A percentile compares a stretch with the other conserved stretches of the same genome.
Evolutionary conservation across 2,797 vertebrate species (phyloP).

Genomic region (Sebastolobus alascanus): DNA sequence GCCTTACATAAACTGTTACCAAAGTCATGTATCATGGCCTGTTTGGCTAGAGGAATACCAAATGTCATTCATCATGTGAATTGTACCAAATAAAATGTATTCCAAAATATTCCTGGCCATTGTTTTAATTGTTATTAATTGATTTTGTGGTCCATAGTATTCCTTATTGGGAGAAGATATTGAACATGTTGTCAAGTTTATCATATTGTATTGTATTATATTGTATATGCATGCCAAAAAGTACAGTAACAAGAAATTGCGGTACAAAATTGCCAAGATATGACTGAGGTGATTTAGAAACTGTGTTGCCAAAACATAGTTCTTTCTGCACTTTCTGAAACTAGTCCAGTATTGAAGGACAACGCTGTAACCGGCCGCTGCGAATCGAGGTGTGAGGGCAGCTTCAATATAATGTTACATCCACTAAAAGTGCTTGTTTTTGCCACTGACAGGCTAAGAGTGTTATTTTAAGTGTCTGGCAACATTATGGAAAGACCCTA

Average conservation of each 20-base stretch:
- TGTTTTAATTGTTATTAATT: conserved; percentile 18
- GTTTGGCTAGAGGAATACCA: conserved; percentile 33
- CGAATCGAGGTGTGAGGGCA: too few species aligned
- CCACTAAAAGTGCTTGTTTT: too few species aligned
- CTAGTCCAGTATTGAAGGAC: too few species aligned
- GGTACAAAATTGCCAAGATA: neutral
- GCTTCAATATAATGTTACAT: too few species aligned
- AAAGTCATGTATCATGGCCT: conserved; percentile 44
- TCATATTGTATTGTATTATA: too few species aligned
- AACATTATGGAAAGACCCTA: too few species aligned
- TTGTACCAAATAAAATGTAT: conserved; percentile 71
- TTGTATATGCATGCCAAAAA: neutral
- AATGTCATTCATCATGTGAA: conserved; percentile 44
- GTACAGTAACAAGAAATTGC: neutral
- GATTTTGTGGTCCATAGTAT: neutral
- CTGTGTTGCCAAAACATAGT: neutral
- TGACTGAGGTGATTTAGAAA: conserved; percentile 2
- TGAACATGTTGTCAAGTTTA: neutral
- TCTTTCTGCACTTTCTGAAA: neutral
- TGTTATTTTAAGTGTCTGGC: too few species aligned
- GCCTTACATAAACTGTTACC: conserved; percentile 53
- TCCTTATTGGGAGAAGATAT: neutral
- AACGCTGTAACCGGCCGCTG: too few species aligned
- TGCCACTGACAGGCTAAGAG: too few species aligned
- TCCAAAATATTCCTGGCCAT: conserved; percentile 13